A percentile compares a stretch with the other conserved stretches of the same genome.
phyloP scores from a whole-genome alignment of 2,888 invertebrate species.

The Parnassius mnemosyne region DNA sequence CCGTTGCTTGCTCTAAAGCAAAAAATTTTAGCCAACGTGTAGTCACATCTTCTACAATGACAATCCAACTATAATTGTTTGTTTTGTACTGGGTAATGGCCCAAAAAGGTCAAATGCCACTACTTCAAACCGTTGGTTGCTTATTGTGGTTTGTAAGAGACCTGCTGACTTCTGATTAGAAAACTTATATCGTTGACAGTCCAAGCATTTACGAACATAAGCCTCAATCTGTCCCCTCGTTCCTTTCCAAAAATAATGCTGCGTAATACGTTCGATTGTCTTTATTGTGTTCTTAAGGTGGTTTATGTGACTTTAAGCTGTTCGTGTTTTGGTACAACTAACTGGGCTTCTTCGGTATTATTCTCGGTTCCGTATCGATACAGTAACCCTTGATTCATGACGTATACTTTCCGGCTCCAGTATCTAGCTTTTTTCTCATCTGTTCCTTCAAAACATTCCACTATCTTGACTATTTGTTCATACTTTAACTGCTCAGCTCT shows the following conservation, averaged over 20 bases:
- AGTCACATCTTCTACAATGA: constrained; percentile 34
- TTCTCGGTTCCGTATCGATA: constrained; percentile 30
- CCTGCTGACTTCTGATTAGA: too few relatives aligned
- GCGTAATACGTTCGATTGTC: constrained; percentile 22
- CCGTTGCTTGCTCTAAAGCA: too few relatives aligned
- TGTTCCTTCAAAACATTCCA: too few relatives aligned
- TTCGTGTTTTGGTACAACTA: constrained; percentile 37
- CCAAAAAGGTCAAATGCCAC: constrained; percentile 31
- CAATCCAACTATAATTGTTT: constrained; percentile 34
- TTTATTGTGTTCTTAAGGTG: constrained; percentile 9
- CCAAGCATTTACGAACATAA: too few relatives aligned
- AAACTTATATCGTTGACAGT: too few relatives aligned
- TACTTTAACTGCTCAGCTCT: background rate
- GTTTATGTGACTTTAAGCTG: constrained; percentile 29
- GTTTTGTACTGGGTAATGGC: constrained; percentile 30
- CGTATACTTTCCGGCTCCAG: constrained; percentile 36
- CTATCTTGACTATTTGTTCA: too few relatives aligned
- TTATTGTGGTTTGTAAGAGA: too few relatives aligned
- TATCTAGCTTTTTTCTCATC: constrained; percentile 10
- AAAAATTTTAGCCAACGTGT: constrained; percentile 32
- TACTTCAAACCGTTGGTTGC: too few relatives aligned
- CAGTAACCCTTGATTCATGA: constrained; percentile 35
- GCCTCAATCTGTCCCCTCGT: too few relatives aligned
- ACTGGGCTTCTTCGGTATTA: constrained; percentile 32
- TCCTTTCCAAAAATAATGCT: too few relatives aligned